Conservation (phyloP, 2,888 invertebrate species). For the Schizotus pectinicornis region DNA sequence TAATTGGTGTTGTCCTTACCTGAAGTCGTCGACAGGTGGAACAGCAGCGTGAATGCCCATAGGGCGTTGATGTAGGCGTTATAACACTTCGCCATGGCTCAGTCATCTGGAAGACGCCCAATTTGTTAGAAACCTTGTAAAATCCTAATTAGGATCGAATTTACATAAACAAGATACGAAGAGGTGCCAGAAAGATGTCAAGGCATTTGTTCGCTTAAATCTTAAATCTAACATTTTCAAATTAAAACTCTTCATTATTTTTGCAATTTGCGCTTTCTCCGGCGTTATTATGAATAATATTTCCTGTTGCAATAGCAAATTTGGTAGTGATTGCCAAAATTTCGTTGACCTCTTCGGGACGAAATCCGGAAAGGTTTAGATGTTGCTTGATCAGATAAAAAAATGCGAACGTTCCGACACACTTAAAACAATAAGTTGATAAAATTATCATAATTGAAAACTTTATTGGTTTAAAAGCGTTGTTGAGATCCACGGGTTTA, state of each 20-base stretch:
- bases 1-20: constrained; percentile 30
- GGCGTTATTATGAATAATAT: too few relatives aligned
- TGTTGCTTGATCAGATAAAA: too few relatives aligned
- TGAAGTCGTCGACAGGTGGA: constrained; percentile 29
- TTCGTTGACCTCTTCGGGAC: too few relatives aligned
- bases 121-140: not conserved
- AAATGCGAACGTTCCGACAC: not conserved
- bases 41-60: constrained; percentile 37
- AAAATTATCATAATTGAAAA: constrained; percentile 2
- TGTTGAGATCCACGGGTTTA: not conserved
- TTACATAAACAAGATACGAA: not conserved
- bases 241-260: too few relatives aligned
- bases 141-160: not conserved
- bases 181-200: too few relatives aligned
- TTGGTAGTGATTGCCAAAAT: too few relatives aligned
- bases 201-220: too few relatives aligned
- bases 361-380: too few relatives aligned
- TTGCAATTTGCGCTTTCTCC: too few relatives aligned
- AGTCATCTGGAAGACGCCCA: constrained; percentile 46
- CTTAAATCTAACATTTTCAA: too few relatives aligned
- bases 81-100: constrained; percentile 46
- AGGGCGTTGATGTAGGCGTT: constrained; percentile 39
- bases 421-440: constrained; percentile 1
- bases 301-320: too few relatives aligned
- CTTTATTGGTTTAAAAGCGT: not conserved